Evolutionary conservation across 2,797 vertebrate species (phyloP).

Genomic region (Jordanella pulchra): DNA sequence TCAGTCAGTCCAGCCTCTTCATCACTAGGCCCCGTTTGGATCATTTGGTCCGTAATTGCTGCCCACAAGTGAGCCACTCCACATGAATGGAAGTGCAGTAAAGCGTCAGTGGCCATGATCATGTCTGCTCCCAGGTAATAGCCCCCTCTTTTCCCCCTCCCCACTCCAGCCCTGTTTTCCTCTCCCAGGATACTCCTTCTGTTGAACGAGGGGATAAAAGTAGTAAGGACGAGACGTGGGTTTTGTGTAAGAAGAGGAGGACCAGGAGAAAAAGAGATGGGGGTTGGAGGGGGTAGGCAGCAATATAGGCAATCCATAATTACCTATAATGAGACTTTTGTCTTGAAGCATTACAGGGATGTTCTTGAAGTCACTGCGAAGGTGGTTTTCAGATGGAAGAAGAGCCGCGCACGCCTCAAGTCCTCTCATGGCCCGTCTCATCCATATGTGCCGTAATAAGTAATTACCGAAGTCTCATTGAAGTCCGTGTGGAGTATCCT

Average conservation of each 20-base stretch:
- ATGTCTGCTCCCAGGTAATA: slow-evolving; percentile 80
- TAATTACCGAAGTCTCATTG: slow-evolving; percentile 97
- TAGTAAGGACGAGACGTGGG: slow-evolving; percentile 52
- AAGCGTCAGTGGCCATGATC: slow-evolving; percentile 77
- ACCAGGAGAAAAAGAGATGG: slow-evolving; percentile 37
- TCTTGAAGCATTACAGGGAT: slow-evolving; percentile 90
- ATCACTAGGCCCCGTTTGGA: slow-evolving; percentile 79
- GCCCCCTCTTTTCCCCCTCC: slow-evolving; percentile 36
- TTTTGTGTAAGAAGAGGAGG: slow-evolving; percentile 42
- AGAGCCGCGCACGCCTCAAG: slow-evolving; percentile 63
- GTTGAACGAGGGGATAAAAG: slow-evolving; percentile 81
- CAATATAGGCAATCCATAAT: slow-evolving; percentile 90
- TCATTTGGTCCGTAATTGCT: slow-evolving; percentile 82
- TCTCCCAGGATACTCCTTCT: slow-evolving; percentile 52
- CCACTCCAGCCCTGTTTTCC: slow-evolving; percentile 26
- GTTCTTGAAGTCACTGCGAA: slow-evolving; percentile 88
- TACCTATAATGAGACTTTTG: slow-evolving; percentile 96
- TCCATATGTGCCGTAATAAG: slow-evolving; percentile 92
- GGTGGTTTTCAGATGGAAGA: slow-evolving; percentile 83
- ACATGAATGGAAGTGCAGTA: slow-evolving; percentile 83
- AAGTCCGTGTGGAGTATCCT: slow-evolving; percentile 89
- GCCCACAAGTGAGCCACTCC: slow-evolving; percentile 82
- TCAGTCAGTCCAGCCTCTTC: slow-evolving; percentile 65
- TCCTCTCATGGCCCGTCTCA: slow-evolving; percentile 77
- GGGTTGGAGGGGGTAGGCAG: slow-evolving; percentile 57